Evolutionary conservation across 2,797 vertebrate genomes (phyloP).

Genomic region (Bucorvus abyssinicus): DNA sequence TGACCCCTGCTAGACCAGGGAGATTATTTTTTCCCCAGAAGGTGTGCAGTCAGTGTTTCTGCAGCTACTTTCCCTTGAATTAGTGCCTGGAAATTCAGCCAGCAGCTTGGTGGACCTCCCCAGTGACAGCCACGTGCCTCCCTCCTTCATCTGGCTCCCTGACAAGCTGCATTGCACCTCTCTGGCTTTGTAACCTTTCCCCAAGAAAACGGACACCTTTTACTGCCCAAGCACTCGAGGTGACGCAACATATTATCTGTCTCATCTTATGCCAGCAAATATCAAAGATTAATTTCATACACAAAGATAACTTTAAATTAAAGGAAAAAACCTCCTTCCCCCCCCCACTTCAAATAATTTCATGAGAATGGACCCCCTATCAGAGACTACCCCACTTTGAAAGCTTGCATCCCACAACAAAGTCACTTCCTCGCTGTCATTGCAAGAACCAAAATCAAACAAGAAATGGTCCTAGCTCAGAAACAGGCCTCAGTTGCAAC

Average conservation of each 20-base stretch:
- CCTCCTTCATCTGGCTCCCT: neutral
- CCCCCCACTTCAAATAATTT: neutral
- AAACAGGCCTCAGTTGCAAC: neutral
- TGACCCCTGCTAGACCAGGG: neutral
- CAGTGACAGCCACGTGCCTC: neutral
- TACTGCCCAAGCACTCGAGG: neutral
- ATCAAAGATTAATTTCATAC: neutral
- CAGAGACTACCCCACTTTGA: neutral
- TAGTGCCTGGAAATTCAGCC: neutral
- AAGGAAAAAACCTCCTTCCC: neutral
- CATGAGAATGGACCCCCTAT: neutral
- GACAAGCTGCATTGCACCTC: neutral
- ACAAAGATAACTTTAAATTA: neutral
- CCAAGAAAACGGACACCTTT: neutral
- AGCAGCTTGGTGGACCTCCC: neutral
- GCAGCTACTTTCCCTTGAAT: neutral
- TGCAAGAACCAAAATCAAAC: neutral
- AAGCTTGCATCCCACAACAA: neutral
- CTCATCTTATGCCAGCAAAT: neutral
- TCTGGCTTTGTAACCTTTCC: neutral
- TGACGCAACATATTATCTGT: neutral
- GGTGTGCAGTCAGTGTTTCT: neutral
- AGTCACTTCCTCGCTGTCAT: neutral
- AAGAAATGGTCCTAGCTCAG: neutral
- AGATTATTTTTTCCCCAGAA: neutral